Evolutionary conservation across 2,797 vertebrate species (phyloP), one percentile per base, ranked within the genome.

Genomic region (Ctenopoma kingsleyae): DNA sequence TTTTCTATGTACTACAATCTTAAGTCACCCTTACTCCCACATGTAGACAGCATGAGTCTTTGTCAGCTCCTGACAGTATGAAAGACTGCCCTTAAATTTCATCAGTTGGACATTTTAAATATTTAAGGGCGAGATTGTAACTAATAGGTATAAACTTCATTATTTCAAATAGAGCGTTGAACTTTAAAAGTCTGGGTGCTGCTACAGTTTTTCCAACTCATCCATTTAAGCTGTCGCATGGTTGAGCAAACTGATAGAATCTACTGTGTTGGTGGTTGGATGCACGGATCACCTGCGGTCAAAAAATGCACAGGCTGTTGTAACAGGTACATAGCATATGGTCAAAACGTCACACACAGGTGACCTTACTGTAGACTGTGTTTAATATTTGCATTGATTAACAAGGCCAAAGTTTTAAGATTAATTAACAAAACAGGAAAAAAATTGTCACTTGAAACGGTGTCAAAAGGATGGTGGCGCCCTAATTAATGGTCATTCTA

Each of bases 401-500:
- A 61, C 17, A 63, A 25, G 11, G 25, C 44, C 27, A 48, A 13
- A 12, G 58, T 78, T 75, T 74, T 87, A 67, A 47, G 57, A 87
- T 90, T 91, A 91, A 93, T 93, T 90, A 94, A 85, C 79, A 91
- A 92, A 94, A 83, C 71, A 80, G 82, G 38, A 73, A 72, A 87
- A 78, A 84, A 87, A 82, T 71, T 53, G 94, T 94, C 87, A 95
- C 86, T 91, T 89, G 93, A 95, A 94, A 92, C 93, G 22, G 85
- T 93, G 91, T 93, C 89, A 92, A 86, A 82, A 75, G 87, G 81
- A 81, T 87, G 83, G 88, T 76, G 89, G 91, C 75, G 83, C 89
- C 91, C 93, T 94, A 95, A 94, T 94, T 95, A 95, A 92, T 93
- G 94, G 95, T 95, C 91, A 95, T 95, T 94, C 93, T 93, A 95